These are phyloP conservation scores for Pogonocherus hispidulus DNA, from an alignment of 2,888 invertebrate genomes.

Conservation along the genomic window DNA sequence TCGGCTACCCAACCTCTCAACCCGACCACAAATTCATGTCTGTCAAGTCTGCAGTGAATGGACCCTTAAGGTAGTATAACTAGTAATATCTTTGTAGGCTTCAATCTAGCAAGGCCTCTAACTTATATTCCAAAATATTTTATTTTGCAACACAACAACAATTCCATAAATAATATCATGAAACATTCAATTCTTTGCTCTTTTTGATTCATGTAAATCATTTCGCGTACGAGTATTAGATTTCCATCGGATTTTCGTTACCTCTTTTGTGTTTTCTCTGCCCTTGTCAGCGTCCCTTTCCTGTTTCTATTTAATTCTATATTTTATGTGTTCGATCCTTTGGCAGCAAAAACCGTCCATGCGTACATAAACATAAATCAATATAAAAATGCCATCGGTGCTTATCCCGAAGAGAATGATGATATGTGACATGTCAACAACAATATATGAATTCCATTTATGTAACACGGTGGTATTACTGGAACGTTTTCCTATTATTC, in stretches of 20 bases:
- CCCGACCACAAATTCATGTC: too few species aligned
- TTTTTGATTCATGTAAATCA: too few species aligned
- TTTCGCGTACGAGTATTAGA: too few species aligned
- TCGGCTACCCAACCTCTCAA: too few species aligned
- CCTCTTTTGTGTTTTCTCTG: neutral
- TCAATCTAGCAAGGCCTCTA: too few species aligned
- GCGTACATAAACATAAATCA: slow-evolving; percentile 17
- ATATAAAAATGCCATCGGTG: slow-evolving; percentile 21
- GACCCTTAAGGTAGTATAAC: too few species aligned
- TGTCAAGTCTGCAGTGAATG: too few species aligned
- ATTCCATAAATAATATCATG: too few species aligned
- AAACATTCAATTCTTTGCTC: too few species aligned
- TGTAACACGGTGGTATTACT: slow-evolving; percentile 19
- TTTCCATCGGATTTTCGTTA: neutral
- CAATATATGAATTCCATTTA: slow-evolving; percentile 31
- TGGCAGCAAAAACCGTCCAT: neutral
- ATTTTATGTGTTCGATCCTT: neutral
- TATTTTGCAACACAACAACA: too few species aligned
- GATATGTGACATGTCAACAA: slow-evolving; percentile 27
- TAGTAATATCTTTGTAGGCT: too few species aligned
- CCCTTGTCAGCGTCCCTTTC: neutral
- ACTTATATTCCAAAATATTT: too few species aligned
- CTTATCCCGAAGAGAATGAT: slow-evolving; percentile 24
- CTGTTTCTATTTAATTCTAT: neutral
- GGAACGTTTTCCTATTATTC: slow-evolving; percentile 28